These are phyloP conservation scores for Amblyopsis hoosieri DNA, from an alignment of 2,797 vertebrate genomes.

Conservation along the genomic window DNA sequence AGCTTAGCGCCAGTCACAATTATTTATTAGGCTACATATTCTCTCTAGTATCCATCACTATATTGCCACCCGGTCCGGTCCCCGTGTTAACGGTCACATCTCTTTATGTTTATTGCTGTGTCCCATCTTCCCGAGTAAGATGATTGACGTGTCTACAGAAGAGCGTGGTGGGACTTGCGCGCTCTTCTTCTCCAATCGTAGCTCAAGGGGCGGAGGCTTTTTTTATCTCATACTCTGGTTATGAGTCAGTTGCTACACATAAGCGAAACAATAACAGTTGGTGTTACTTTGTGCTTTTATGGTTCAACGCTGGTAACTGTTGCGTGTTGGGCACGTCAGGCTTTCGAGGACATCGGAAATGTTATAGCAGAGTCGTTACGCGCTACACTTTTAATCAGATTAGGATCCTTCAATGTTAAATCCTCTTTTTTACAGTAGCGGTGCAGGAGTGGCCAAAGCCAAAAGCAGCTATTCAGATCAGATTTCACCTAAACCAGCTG, in stretches of 20 bases:
- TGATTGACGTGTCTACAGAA: conserved; percentile 75
- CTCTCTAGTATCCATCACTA: conserved; percentile 77
- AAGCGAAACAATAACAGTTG: conserved; percentile 76
- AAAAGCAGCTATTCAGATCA: conserved; percentile 82
- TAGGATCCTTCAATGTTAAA: conserved; percentile 63
- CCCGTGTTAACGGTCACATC: conserved; percentile 68
- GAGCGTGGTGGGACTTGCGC: conserved; percentile 75
- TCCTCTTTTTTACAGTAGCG: conserved; percentile 62
- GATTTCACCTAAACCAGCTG: conserved; percentile 83
- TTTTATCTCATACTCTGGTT: conserved; percentile 67
- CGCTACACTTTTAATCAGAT: conserved; percentile 75
- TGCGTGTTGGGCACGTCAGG: conserved; percentile 51
- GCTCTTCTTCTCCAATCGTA: conserved; percentile 73
- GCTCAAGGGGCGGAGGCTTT: conserved; percentile 73
- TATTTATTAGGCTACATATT: conserved; percentile 82
- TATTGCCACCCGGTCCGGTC: conserved; percentile 65
- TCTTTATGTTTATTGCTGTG: conserved; percentile 79
- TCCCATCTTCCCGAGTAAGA: conserved; percentile 69
- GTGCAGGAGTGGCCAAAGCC: conserved; percentile 76
- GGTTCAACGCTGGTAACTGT: conserved; percentile 44
- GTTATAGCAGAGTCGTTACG: conserved; percentile 34
- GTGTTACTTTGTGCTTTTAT: conserved; percentile 49
- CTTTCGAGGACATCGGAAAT: conserved; percentile 44
- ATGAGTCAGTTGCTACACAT: conserved; percentile 76
- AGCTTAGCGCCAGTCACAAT: conserved; percentile 75